Percentiles rank a stretch among this genome's conserved stretches.
Conservation (phyloP, 2,113 vertebrate genomes). For the Dryoscopus gambensis region DNA sequence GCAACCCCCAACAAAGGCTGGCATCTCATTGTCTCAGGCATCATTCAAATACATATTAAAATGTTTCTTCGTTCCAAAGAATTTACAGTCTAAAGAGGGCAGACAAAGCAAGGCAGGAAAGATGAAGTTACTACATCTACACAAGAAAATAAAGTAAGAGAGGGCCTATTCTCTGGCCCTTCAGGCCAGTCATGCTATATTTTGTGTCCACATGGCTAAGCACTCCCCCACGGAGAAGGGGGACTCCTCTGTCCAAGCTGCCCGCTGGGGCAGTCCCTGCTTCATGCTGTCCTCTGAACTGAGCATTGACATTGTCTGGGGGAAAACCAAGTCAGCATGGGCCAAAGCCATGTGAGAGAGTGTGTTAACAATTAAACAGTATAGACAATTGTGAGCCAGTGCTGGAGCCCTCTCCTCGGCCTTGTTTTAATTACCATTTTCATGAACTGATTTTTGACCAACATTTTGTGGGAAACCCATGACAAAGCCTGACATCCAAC, state of each 20-base stretch:
- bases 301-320: slow-evolving; percentile 3
- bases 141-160: background rate
- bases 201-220: background rate
- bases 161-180: background rate
- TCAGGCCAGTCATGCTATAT: background rate
- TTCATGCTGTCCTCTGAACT: background rate
- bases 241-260: background rate
- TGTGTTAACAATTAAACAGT: slow-evolving; percentile 22
- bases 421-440: slow-evolving; percentile 44
- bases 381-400: background rate
- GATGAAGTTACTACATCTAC: background rate
- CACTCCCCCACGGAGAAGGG: background rate
- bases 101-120: background rate
- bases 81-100: slow-evolving; percentile 7
- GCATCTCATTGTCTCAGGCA: slow-evolving; percentile 6
- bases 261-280: background rate
- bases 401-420: background rate
- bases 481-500: slow-evolving; percentile 11
- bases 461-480: background rate
- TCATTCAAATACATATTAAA: slow-evolving; percentile 21
- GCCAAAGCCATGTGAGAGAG: background rate
- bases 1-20: slow-evolving; percentile 5
- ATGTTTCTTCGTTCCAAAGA: background rate
- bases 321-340: slow-evolving; percentile 15
- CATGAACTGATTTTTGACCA: background rate